These are phyloP conservation scores for Lanius ludovicianus DNA, from an alignment of 2,113 vertebrate genomes.

Conservation along the genomic window DNA sequence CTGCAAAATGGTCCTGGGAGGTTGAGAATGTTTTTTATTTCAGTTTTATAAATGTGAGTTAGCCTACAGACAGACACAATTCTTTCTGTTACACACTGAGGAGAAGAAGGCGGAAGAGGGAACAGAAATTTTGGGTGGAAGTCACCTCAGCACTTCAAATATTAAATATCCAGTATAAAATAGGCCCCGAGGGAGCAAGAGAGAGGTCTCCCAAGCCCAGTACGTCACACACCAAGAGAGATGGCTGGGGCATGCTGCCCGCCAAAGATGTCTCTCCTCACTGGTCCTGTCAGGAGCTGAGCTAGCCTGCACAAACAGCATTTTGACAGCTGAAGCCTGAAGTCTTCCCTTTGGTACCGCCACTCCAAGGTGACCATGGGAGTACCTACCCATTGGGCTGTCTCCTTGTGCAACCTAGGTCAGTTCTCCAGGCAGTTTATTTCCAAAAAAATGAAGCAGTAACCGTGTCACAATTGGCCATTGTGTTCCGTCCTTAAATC, in stretches of 20 bases:
- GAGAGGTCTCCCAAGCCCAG: not conserved
- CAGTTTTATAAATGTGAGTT: not conserved
- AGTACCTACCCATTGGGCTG: not conserved
- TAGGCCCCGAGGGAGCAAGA: not conserved
- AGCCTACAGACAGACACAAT: not conserved
- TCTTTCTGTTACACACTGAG: not conserved
- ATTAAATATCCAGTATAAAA: not conserved
- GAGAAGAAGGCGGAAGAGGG: not conserved
- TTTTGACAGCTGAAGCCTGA: not conserved
- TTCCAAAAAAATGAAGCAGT: not conserved
- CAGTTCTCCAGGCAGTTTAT: not conserved
- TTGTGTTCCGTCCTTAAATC: not conserved
- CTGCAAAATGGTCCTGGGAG: not conserved
- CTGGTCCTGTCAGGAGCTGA: not conserved
- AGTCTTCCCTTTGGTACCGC: not conserved
- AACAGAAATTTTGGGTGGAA: not conserved
- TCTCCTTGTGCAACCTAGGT: not conserved
- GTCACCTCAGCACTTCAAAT: not conserved
- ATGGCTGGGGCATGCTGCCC: rapidly evolving
- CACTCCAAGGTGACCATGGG: not conserved
- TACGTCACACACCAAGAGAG: not conserved
- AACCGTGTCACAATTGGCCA: rapidly evolving
- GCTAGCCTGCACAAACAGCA: not conserved
- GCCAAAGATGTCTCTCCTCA: not conserved
- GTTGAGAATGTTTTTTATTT: not conserved